Conservation (phyloP, 1,140 invertebrate species). For the Pseudachorutes palmiensis region DNA sequence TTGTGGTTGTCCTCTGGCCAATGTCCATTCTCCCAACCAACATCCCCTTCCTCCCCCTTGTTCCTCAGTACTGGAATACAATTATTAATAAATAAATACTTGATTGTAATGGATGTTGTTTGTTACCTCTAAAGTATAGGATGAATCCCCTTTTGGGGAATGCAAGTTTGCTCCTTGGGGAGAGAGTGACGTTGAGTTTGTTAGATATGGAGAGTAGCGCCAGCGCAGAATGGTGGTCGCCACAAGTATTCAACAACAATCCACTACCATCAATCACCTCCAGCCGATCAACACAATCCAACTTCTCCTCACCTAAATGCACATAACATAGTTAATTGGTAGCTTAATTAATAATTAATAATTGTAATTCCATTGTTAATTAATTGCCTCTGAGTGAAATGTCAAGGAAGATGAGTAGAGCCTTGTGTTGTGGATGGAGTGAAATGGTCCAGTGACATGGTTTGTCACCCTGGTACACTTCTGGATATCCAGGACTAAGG, state of each 20-base stretch:
- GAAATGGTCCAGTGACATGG: slow-evolving; percentile 35
- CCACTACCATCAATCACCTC: slow-evolving; percentile 27
- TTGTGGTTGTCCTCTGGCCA: too few relatives aligned
- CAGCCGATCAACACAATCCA: slow-evolving; percentile 31
- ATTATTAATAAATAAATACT: too few relatives aligned
- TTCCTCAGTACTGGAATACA: too few relatives aligned
- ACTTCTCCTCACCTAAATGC: slow-evolving; percentile 34
- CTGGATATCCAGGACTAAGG: slow-evolving; percentile 34
- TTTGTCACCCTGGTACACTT: slow-evolving; percentile 30
- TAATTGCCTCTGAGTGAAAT: slow-evolving; percentile 33
- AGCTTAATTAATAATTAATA: too few relatives aligned
- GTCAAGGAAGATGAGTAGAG: slow-evolving; percentile 35
- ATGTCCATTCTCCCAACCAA: too few relatives aligned
- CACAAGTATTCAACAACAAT: slow-evolving; percentile 36
- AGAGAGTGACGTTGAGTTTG: slow-evolving; percentile 33
- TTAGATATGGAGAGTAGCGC: slow-evolving; percentile 29
- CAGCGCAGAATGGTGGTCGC: slow-evolving; percentile 34
- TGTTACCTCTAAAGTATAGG: slow-evolving; percentile 34
- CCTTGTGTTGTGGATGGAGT: slow-evolving; percentile 21
- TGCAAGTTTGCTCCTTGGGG: slow-evolving; percentile 24
- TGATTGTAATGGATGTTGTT: too few relatives aligned
- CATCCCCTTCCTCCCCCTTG: too few relatives aligned
- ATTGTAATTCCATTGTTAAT: not conserved
- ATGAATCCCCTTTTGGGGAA: slow-evolving; percentile 38
- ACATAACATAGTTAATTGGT: too few relatives aligned